A percentile compares a stretch with the other conserved stretches of the same genome.
Conservation (phyloP, 2,797 vertebrate genomes). For the Thaleichthys pacificus region DNA sequence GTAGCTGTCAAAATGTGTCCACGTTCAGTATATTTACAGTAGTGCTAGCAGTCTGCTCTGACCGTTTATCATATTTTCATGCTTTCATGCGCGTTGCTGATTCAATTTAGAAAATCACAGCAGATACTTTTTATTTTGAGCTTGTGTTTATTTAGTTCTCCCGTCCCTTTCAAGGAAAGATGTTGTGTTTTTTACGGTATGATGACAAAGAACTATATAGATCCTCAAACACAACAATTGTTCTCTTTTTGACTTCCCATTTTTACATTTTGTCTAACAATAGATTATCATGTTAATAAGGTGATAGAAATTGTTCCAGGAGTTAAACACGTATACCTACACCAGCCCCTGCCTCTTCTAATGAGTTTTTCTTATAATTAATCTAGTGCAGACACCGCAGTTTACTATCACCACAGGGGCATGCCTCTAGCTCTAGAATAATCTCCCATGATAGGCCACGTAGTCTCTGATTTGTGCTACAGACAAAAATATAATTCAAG, state of each 20-base stretch:
- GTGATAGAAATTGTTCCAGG: too few relatives aligned
- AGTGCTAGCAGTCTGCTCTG: neutral
- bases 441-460: constrained; percentile 20
- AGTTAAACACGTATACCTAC: neutral
- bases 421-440: constrained; percentile 26
- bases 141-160: too few relatives aligned
- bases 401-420: constrained; percentile 22
- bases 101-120: neutral
- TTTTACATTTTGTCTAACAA: too few relatives aligned
- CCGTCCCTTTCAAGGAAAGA: too few relatives aligned
- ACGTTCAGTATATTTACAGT: constrained; percentile 12
- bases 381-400: constrained; percentile 34
- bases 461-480: constrained; percentile 20
- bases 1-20: neutral
- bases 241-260: neutral
- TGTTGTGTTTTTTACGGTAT: neutral
- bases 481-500: constrained; percentile 29
- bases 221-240: neutral
- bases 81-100: neutral
- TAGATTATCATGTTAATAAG: too few relatives aligned
- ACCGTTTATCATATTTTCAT: constrained; percentile 1
- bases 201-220: neutral
- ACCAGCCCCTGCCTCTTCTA: neutral
- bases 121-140: too few relatives aligned
- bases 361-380: constrained; percentile 36